Percentiles rank a stretch among this genome's conserved stretches.
phyloP scores from a whole-genome alignment of 2,113 vertebrate species.

The Bufo bufo region DNA sequence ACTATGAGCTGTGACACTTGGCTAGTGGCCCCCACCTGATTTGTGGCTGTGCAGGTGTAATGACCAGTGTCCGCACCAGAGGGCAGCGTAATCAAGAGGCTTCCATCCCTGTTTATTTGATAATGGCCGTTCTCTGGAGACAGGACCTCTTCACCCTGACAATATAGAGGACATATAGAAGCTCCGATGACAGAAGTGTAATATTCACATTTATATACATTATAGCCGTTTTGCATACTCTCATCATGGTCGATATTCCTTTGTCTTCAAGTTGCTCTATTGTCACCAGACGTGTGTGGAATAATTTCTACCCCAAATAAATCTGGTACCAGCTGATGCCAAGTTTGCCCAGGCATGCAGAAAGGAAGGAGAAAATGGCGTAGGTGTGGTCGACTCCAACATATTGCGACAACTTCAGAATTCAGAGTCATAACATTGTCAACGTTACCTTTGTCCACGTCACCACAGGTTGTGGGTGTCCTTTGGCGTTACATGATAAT shows the following conservation, averaged over 20 bases:
- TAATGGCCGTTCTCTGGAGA: conserved; percentile 57
- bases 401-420: too few species aligned
- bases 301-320: too few species aligned
- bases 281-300: neutral
- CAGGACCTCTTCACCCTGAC: conserved; percentile 75
- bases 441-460: conserved; percentile 85
- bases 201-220: neutral
- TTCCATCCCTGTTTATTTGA: conserved; percentile 68
- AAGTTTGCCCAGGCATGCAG: too few species aligned
- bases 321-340: too few species aligned
- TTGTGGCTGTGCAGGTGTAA: conserved; percentile 88
- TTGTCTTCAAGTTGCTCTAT: too few species aligned
- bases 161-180: neutral
- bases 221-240: neutral
- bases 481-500: conserved; percentile 77
- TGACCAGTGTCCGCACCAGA: conserved; percentile 74
- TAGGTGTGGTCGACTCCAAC: too few species aligned
- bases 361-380: too few species aligned
- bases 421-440: neutral
- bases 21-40: conserved; percentile 81
- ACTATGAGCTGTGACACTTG: conserved; percentile 83
- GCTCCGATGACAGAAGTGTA: neutral
- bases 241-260: neutral
- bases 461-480: conserved; percentile 78
- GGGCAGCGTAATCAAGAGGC: conserved; percentile 75